Percentiles rank a stretch among this genome's conserved stretches.
These are phyloP conservation scores for Neoaliturus tenellus DNA, from an alignment of 2,888 invertebrate genomes.

Conservation along the genomic window DNA sequence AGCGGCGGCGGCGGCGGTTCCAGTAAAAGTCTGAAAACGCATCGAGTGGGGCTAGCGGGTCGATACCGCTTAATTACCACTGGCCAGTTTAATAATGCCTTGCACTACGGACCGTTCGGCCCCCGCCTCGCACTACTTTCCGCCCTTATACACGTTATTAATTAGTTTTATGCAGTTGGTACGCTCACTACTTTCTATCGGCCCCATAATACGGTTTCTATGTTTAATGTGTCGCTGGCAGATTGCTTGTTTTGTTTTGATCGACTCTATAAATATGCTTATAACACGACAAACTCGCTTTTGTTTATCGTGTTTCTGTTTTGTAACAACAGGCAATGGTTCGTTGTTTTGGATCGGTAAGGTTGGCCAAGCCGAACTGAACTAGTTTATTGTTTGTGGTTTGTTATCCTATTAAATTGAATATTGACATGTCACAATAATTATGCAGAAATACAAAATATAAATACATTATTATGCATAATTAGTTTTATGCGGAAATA, in stretches of 20 bases:
- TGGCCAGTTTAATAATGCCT: constrained; percentile 48
- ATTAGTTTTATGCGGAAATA: too few relatives aligned
- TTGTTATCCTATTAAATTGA: too few relatives aligned
- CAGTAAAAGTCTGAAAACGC: constrained; percentile 46
- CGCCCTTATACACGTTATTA: constrained; percentile 39
- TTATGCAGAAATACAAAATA: too few relatives aligned
- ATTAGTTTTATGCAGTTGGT: constrained; percentile 48
- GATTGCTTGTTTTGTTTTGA: constrained; percentile 49
- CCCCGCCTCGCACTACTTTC: constrained; percentile 30
- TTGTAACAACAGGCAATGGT: not conserved
- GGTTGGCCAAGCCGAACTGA: not conserved
- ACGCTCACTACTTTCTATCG: constrained; percentile 42
- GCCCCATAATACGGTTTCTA: constrained; percentile 48
- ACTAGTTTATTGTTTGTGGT: too few relatives aligned
- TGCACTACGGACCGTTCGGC: constrained; percentile 21
- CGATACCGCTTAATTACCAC: constrained; percentile 41
- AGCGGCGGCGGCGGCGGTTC: not conserved
- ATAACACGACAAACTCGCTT: constrained; percentile 7
- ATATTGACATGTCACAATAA: too few relatives aligned
- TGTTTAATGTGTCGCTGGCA: constrained; percentile 43
- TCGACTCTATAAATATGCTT: constrained; percentile 45
- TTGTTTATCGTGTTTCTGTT: constrained; percentile 12
- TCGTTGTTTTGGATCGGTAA: not conserved
- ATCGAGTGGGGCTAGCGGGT: constrained; percentile 17
- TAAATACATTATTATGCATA: too few relatives aligned